Evolutionary conservation across 2,797 vertebrate genomes (phyloP).

Genomic region (Crypturellus tataupa): DNA sequence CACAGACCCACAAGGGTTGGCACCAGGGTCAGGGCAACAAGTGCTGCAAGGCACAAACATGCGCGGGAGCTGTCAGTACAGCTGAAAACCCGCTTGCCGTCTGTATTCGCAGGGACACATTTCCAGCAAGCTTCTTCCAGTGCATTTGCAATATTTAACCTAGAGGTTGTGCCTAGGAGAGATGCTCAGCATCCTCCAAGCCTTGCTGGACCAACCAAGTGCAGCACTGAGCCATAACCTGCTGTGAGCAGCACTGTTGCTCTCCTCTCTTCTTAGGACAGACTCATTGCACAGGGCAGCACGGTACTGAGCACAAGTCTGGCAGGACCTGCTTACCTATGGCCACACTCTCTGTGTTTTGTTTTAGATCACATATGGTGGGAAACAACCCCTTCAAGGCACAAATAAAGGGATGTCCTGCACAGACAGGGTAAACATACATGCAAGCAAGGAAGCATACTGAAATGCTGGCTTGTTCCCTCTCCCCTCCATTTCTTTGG

Average conservation of each 20-base stretch:
- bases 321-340: background rate
- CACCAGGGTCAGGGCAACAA: background rate
- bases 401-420: background rate
- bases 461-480: background rate
- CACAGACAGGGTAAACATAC: background rate
- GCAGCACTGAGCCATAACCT: background rate
- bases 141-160: background rate
- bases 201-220: background rate
- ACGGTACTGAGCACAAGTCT: rapidly evolving
- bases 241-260: background rate
- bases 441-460: background rate
- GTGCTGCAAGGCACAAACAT: rapidly evolving
- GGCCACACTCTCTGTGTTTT: background rate
- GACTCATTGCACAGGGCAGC: background rate
- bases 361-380: rapidly evolving
- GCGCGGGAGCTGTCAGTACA: background rate
- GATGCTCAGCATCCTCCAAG: background rate
- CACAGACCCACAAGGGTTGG: background rate
- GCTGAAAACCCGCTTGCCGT: background rate
- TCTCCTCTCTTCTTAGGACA: background rate
- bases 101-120: background rate
- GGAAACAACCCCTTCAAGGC: background rate
- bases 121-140: background rate
- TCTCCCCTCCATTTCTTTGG: background rate
- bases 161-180: background rate